phyloP scores from a whole-genome alignment of 2,113 vertebrate species.

The Chamaea fasciata region DNA sequence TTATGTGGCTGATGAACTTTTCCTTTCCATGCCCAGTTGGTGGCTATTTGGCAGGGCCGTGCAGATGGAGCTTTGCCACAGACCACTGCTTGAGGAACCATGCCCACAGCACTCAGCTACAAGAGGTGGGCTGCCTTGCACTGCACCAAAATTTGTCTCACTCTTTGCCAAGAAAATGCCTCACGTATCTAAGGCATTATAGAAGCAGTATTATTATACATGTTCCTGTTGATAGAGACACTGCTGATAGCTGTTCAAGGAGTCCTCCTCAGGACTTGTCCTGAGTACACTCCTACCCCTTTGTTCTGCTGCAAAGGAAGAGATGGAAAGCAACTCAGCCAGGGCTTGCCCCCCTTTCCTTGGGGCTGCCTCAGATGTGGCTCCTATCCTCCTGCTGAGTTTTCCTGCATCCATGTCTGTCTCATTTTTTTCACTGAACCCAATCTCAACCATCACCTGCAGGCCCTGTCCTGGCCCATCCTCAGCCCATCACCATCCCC shows the following conservation, averaged over 20 bases:
- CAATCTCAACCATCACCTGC: rapidly evolving
- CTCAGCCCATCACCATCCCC: not conserved
- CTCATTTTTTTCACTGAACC: not conserved
- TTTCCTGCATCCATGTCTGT: not conserved
- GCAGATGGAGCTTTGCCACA: not conserved
- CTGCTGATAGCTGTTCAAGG: not conserved
- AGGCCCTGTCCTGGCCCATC: too few relatives aligned
- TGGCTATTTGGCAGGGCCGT: not conserved
- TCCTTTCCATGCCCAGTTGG: not conserved
- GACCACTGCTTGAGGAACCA: not conserved
- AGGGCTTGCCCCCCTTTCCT: not conserved
- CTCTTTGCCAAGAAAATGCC: not conserved
- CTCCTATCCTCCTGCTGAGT: not conserved
- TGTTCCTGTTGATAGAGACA: not conserved
- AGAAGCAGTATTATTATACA: not conserved
- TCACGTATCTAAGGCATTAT: not conserved
- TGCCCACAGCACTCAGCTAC: not conserved
- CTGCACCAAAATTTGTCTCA: not conserved
- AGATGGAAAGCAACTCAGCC: not conserved
- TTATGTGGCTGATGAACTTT: not conserved
- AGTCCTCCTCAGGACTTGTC: not conserved
- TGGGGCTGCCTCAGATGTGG: not conserved
- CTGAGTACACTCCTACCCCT: not conserved
- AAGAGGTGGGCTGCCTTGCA: not conserved
- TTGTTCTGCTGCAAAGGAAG: not conserved